Percentiles rank a stretch among this genome's conserved stretches.
Conservation (phyloP, 2,113 vertebrate genomes). For the Calypte anna region DNA sequence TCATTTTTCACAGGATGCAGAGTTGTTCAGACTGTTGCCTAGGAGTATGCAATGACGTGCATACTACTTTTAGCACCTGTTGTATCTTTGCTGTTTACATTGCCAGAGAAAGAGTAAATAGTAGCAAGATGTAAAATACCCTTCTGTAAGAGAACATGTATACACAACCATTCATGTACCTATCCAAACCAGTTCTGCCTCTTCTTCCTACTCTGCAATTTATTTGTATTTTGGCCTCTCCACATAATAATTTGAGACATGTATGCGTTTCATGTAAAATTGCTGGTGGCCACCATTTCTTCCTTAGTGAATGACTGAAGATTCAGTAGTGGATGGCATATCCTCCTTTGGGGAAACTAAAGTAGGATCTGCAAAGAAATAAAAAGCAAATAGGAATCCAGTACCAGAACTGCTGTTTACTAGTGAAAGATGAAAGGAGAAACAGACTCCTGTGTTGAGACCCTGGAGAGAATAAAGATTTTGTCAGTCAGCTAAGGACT, state of each 20-base stretch:
- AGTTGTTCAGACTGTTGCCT: constrained; percentile 22
- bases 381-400: neutral
- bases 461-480: neutral
- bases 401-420: neutral
- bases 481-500: neutral
- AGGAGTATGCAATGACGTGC: constrained; percentile 17
- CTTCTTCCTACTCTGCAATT: neutral
- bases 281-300: neutral
- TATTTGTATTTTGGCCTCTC: neutral
- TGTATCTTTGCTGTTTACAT: neutral
- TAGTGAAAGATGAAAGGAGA: neutral
- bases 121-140: neutral
- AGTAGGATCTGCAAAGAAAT: neutral
- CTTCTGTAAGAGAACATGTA: fast-evolving
- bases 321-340: neutral
- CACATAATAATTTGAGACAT: neutral
- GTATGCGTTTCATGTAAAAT: neutral
- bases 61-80: constrained; percentile 53
- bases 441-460: neutral
- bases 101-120: constrained; percentile 23
- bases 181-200: neutral
- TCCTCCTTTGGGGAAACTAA: neutral
- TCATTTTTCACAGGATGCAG: neutral
- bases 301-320: neutral
- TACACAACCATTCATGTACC: neutral